A percentile compares a stretch with the other conserved stretches of the same genome.
phyloP scores from a whole-genome alignment of 2,888 invertebrate genomes.

The Sphaerophoria rueppellii region DNA sequence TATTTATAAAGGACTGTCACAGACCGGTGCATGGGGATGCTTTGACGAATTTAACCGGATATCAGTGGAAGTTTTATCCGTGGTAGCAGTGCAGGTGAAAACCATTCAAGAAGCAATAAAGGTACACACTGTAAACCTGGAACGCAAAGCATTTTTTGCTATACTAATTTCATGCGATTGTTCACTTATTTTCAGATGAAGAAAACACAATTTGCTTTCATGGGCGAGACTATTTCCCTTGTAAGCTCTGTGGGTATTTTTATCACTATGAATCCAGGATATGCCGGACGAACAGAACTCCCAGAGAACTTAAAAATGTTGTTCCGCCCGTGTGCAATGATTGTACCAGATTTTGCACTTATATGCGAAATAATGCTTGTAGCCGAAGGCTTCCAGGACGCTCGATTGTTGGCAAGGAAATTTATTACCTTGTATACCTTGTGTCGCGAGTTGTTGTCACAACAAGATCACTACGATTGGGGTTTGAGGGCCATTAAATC shows the following conservation, averaged over 20 bases:
- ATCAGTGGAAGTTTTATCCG: constrained; percentile 97
- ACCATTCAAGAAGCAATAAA: constrained; percentile 94
- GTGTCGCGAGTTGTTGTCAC: constrained; percentile 94
- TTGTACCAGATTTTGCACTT: constrained; percentile 97
- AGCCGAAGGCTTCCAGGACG: constrained; percentile 97
- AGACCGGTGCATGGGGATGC: constrained; percentile 98
- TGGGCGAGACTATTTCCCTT: constrained; percentile 91
- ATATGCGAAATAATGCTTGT: constrained; percentile 99
- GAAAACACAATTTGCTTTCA: constrained; percentile 91
- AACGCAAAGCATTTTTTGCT: constrained; percentile 77
- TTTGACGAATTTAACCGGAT: constrained; percentile 99
- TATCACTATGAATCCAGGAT: constrained; percentile 98
- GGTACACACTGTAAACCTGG: constrained; percentile 78
- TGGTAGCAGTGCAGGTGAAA: constrained; percentile 97
- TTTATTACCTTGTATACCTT: constrained; percentile 97
- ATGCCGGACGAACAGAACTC: constrained; percentile 95
- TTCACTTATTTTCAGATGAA: constrained; percentile 82
- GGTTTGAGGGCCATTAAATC: constrained; percentile 98
- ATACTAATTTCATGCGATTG: constrained; percentile 65
- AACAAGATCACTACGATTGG: constrained; percentile 99
- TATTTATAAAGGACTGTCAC: constrained; percentile 96
- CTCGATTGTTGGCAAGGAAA: constrained; percentile 94
- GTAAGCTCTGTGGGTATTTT: constrained; percentile 94
- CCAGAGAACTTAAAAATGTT: constrained; percentile 88
- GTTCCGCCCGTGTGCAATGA: constrained; percentile 96